Evolutionary conservation across 2,113 vertebrate genomes (phyloP).

Genomic region (Phylloscopus whistleri): DNA sequence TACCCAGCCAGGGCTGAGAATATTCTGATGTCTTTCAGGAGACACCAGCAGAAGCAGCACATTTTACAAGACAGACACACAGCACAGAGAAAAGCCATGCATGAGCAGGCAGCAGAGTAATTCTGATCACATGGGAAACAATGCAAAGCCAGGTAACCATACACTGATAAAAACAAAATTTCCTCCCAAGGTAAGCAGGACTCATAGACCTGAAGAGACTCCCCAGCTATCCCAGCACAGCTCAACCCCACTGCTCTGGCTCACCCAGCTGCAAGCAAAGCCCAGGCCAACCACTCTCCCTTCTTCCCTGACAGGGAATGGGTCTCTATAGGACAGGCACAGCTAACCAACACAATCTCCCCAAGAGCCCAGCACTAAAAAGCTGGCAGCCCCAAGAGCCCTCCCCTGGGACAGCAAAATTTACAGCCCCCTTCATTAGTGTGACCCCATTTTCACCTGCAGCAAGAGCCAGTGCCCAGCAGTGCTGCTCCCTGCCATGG

Average conservation of each 20-base stretch:
- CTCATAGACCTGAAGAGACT: not conserved
- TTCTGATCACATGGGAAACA: not conserved
- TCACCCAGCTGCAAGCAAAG: not conserved
- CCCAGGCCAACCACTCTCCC: fast-evolving
- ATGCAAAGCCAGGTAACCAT: fast-evolving
- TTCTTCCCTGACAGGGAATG: fast-evolving
- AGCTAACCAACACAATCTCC: not conserved
- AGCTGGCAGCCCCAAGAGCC: not conserved
- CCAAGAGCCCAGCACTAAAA: not conserved
- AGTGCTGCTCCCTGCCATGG: not conserved
- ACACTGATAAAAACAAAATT: not conserved
- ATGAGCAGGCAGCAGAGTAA: fast-evolving
- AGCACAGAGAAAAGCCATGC: not conserved
- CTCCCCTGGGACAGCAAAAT: fast-evolving
- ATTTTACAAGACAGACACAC: not conserved
- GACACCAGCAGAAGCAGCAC: not conserved
- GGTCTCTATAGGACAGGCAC: fast-evolving
- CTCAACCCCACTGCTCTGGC: not conserved
- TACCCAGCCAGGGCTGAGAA: not conserved
- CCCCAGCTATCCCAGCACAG: not conserved
- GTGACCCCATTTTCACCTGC: not conserved
- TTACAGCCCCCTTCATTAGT: fast-evolving
- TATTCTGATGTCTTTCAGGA: not conserved
- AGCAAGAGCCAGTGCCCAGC: fast-evolving
- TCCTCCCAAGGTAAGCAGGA: not conserved